Evolutionary conservation across 1,140 invertebrate genomes (phyloP), one percentile per base, ranked within the genome.

Genomic region (Xylocopa sonorina): DNA sequence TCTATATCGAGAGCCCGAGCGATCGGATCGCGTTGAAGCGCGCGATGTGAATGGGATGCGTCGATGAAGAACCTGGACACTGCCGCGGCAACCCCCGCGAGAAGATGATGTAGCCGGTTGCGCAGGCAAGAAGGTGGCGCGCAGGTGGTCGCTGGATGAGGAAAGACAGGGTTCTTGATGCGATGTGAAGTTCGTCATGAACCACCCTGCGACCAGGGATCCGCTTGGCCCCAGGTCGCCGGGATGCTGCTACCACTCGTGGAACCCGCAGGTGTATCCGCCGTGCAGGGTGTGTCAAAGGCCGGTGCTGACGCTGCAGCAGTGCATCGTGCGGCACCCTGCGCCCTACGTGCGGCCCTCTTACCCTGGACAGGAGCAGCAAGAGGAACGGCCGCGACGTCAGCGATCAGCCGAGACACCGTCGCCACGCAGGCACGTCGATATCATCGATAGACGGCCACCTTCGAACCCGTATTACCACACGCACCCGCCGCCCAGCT

Each of bases 171-270:
- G 38, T 67, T 38, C 57, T 82, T 79, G 77, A 88, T 89, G 90
- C 89, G 82, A 93, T 93, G 92, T 91, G 90, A 92, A 85, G 84
- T 84, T 88, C 89, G 90, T 89, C 90, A 93, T 93, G 92, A 92
- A 91, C 89, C 89, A 90, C 88, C 90, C 91, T 89, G 90, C 89
- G 91, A 91, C 91, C 91, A 91, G 92, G 91, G 89, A 92, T 71
- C 91, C 89, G 77, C 84, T 91, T 89, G 91, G 90, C 91, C 89
- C 90, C 89, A 92, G 91, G 91, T 90, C 91, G 91, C 91, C 90
- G 91, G 91, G 91, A 90, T 92, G 91, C 89, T 91, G 90, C 79
- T 92, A 91, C 84, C 91, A 92, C 73, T 88, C 91, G 74, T 92
- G 91, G 90, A 91, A 90, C 58, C 88, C 91, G 67, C 91, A 91